A percentile compares a stretch with the other conserved stretches of the same genome.
Conservation (phyloP, 2,888 invertebrate genomes). For the Limnephilus lunatus region DNA sequence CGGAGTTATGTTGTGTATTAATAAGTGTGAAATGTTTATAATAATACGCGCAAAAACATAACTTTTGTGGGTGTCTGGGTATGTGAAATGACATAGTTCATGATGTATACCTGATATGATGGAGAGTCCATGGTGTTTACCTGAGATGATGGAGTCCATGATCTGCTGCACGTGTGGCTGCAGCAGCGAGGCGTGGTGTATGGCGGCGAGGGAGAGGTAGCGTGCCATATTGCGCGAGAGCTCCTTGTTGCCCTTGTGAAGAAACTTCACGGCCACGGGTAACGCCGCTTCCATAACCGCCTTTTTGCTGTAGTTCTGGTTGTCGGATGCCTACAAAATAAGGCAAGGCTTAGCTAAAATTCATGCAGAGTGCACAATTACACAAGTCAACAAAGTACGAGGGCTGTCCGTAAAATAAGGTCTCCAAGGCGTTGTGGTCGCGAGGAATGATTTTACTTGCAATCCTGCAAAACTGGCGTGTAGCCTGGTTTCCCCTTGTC, state of each 20-base stretch:
- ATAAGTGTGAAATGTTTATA: too few species aligned
- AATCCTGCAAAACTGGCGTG: too few species aligned
- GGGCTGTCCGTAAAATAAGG: too few species aligned
- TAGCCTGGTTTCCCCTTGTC: too few species aligned
- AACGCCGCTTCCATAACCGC: conserved; percentile 88
- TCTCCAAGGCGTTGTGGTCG: too few species aligned
- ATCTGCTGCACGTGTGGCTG: conserved; percentile 93
- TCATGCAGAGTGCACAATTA: background rate
- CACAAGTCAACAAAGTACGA: too few species aligned
- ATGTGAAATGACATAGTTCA: too few species aligned
- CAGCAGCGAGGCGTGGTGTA: conserved; percentile 91
- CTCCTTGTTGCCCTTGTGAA: conserved; percentile 93
- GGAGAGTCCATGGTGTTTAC: conserved; percentile 71
- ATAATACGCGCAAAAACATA: too few species aligned
- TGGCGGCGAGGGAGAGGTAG: conserved; percentile 94
- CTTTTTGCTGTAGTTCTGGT: conserved; percentile 80
- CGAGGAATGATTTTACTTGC: too few species aligned
- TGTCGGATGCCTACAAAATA: conserved; percentile 73
- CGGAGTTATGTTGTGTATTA: too few species aligned
- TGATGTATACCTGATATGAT: too few species aligned
- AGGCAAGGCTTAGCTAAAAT: background rate
- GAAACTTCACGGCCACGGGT: conserved; percentile 93
- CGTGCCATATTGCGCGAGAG: conserved; percentile 93
- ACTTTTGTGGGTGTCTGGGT: too few species aligned
- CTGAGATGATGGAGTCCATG: conserved; percentile 92